Evolutionary conservation across 2,113 vertebrate genomes (phyloP).

Genomic region (Alaudala cheleensis): DNA sequence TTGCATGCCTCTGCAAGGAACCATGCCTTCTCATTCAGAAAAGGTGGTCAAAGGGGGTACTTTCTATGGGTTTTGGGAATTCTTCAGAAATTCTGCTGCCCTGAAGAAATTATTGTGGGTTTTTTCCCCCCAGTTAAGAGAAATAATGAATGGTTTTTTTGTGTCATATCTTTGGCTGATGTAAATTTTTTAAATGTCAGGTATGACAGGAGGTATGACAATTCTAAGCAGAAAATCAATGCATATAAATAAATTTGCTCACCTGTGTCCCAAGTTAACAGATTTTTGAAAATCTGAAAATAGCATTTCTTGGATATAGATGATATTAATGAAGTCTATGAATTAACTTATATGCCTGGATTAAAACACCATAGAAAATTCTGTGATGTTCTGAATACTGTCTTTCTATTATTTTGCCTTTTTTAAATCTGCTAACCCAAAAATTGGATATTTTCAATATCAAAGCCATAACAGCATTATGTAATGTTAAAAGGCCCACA

Average conservation of each 20-base stretch:
- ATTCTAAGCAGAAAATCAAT: not conserved
- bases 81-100: not conserved
- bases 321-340: not conserved
- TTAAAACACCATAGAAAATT: not conserved
- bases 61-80: not conserved
- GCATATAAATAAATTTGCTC: not conserved
- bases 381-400: not conserved
- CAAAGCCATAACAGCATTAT: not conserved
- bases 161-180: not conserved
- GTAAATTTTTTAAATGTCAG: not conserved
- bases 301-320: not conserved
- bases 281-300: not conserved
- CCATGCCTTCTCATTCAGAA: not conserved
- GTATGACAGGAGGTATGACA: not conserved
- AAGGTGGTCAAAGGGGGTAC: not conserved
- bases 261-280: not conserved
- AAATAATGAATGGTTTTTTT: not conserved
- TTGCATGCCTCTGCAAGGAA: not conserved
- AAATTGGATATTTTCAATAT: not conserved
- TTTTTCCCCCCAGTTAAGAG: not conserved
- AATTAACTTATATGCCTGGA: not conserved
- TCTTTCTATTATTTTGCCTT: not conserved
- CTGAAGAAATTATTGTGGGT: rapidly evolving
- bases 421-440: rapidly evolving
- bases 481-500: rapidly evolving